Evolutionary conservation across 2,888 invertebrate species (phyloP).

Genomic region (Unio pictorum): DNA sequence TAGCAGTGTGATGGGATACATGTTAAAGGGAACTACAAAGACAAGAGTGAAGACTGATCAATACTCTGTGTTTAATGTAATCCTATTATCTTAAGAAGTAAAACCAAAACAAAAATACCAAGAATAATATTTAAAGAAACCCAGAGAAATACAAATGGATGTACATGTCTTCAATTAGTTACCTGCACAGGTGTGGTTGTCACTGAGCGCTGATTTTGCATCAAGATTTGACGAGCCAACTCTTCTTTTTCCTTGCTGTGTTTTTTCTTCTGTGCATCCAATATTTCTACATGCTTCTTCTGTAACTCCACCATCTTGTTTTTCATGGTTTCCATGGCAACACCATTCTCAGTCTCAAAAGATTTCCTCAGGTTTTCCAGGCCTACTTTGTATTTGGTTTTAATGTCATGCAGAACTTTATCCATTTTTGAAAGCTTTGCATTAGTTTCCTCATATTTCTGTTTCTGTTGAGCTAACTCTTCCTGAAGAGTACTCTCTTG

Average conservation of each 20-base stretch:
- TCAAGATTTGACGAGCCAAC: slow-evolving; percentile 14
- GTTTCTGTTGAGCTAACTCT: slow-evolving; percentile 38
- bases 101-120: no score
- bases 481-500: slow-evolving; percentile 43
- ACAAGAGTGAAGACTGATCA: no score
- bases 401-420: slow-evolving; percentile 39
- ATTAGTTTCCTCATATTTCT: slow-evolving; percentile 37
- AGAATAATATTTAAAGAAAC: no score
- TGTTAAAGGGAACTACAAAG: no score
- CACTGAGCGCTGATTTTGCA: slow-evolving; percentile 7
- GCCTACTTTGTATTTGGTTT: slow-evolving; percentile 37
- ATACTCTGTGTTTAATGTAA: no score
- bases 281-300: slow-evolving; percentile 31
- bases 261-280: slow-evolving; percentile 40
- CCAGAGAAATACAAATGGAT: no score
- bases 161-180: neutral
- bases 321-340: slow-evolving; percentile 55
- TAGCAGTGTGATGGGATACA: no score
- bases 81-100: no score
- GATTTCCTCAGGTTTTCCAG: slow-evolving; percentile 42
- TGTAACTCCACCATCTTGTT: slow-evolving; percentile 51
- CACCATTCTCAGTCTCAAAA: slow-evolving; percentile 48
- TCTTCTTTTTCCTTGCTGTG: slow-evolving; percentile 34
- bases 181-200: slow-evolving; percentile 35
- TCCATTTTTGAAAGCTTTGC: slow-evolving; percentile 31